phyloP scores from a whole-genome alignment of 2,888 invertebrate species.

The Ormyrus pomaceus region DNA sequence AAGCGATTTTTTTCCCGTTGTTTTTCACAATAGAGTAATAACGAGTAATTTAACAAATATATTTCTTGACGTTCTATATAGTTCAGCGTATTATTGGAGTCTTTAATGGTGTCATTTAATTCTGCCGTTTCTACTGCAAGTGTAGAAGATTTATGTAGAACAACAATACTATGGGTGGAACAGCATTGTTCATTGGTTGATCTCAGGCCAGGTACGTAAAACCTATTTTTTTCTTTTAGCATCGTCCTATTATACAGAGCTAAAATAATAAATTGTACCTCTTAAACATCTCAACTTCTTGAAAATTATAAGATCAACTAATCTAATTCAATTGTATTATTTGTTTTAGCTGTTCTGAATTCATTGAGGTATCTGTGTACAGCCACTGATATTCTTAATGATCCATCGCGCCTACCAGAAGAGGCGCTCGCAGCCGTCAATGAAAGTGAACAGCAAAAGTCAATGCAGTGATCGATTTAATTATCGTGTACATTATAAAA shows the following conservation, averaged over 20 bases:
- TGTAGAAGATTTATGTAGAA: constrained; percentile 93
- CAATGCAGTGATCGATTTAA: constrained; percentile 65
- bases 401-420: constrained; percentile 91
- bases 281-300: no score
- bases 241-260: no score
- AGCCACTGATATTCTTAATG: constrained; percentile 93
- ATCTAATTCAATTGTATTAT: constrained; percentile 29
- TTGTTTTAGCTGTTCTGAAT: constrained; percentile 90
- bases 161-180: constrained; percentile 95
- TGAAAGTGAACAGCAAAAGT: constrained; percentile 67
- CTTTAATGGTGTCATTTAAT: constrained; percentile 93
- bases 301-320: no score
- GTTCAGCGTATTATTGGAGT: constrained; percentile 95
- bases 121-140: constrained; percentile 94
- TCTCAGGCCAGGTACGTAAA: constrained; percentile 89
- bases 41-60: constrained; percentile 3
- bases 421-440: constrained; percentile 89
- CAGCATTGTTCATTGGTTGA: constrained; percentile 96
- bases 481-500: constrained; percentile 48
- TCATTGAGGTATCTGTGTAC: constrained; percentile 93
- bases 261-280: no score
- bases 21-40: background rate
- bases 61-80: constrained; percentile 74
- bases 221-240: background rate
- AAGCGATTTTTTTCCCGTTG: constrained; percentile 66